Conservation (phyloP, 2,113 vertebrate genomes). For the Vombatus ursinus region DNA sequence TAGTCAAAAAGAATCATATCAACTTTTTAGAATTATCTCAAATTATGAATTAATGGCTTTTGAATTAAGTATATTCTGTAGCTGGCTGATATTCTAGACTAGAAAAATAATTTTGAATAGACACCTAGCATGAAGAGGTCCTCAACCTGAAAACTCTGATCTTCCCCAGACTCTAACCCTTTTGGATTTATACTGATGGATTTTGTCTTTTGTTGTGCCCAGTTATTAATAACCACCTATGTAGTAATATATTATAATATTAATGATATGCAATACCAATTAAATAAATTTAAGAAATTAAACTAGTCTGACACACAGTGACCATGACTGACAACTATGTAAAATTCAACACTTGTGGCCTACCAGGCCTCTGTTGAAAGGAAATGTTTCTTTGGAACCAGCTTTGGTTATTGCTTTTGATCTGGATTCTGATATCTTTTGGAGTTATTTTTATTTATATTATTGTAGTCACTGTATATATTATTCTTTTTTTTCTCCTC, state of each 20-base stretch:
- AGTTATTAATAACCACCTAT: background rate
- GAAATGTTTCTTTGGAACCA: background rate
- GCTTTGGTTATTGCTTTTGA: background rate
- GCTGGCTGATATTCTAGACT: constrained; percentile 14
- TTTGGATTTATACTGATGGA: background rate
- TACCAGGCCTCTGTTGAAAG: background rate
- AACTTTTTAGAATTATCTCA: background rate
- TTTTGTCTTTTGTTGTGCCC: background rate
- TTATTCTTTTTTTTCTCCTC: background rate
- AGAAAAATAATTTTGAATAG: background rate
- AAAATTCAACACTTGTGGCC: background rate
- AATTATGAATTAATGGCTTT: background rate
- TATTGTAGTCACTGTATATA: background rate
- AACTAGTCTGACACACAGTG: background rate
- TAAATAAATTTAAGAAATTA: background rate
- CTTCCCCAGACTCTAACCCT: background rate
- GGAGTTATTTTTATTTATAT: background rate
- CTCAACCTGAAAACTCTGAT: background rate
- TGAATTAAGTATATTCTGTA: background rate
- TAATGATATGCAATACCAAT: background rate
- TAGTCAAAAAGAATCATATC: constrained; percentile 16
- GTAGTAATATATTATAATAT: background rate
- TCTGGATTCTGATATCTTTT: background rate
- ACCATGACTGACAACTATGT: background rate
- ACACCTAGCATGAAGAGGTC: background rate